Conservation (phyloP, 92 coral and sea anemone genomes). For the Metridium senile region DNA sequence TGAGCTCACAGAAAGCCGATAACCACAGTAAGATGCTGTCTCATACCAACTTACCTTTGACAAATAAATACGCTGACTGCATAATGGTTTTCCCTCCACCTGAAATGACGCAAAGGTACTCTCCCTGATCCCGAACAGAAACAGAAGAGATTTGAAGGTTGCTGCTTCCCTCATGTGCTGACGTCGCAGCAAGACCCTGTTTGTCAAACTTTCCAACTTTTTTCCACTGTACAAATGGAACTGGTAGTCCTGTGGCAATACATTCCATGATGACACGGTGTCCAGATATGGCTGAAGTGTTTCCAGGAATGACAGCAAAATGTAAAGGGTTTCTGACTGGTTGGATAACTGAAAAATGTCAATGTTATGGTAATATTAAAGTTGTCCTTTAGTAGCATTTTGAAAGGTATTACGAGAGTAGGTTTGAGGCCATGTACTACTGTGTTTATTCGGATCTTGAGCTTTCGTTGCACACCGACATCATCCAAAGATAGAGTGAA, state of each 20-base stretch:
- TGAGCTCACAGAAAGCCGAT: background rate
- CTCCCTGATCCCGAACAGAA: constrained; percentile 61
- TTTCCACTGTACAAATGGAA: constrained; percentile 65
- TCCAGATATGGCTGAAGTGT: constrained; percentile 59
- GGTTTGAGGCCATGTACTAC: too few relatives aligned
- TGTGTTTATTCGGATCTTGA: too few relatives aligned
- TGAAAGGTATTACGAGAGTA: too few relatives aligned
- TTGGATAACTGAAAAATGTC: constrained; percentile 1
- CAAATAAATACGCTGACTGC: constrained; percentile 66
- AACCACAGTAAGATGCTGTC: background rate
- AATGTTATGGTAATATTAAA: too few relatives aligned
- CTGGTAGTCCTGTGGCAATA: constrained; percentile 75
- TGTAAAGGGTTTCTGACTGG: constrained; percentile 18
- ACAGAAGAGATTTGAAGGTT: constrained; percentile 56
- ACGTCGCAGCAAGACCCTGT: constrained; percentile 2
- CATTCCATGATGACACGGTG: constrained; percentile 63
- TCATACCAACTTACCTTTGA: constrained; percentile 58
- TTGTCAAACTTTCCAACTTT: constrained; percentile 29
- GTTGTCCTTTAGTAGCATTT: too few relatives aligned
- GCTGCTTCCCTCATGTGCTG: constrained; percentile 41
- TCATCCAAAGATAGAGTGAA: too few relatives aligned
- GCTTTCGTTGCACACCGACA: too few relatives aligned
- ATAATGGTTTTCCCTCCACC: constrained; percentile 66
- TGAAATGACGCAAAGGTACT: constrained; percentile 73
- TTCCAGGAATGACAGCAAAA: constrained; percentile 47